Evolutionary conservation across 2,797 vertebrate species (phyloP), one percentile per base, ranked within the genome.

Genomic region (Oreochromis mossambicus): DNA sequence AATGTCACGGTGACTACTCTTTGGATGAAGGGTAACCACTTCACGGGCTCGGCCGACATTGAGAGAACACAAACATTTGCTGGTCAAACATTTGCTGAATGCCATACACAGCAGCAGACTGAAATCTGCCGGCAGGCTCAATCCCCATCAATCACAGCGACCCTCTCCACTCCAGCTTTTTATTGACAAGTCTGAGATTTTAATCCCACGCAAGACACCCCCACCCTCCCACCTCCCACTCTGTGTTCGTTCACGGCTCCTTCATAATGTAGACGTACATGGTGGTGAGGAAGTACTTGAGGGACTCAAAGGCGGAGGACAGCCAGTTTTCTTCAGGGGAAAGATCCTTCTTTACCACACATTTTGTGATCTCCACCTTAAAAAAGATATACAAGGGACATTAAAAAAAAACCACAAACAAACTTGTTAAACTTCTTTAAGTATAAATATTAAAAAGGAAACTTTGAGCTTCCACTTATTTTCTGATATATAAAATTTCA

Each of bases 251-350:
- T 98, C 96, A 98, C 80, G 94, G 96, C 90, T 98, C 97, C 3
- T 98, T 98, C 93, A 99, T 95, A 89, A 99, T 87, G 91, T 98
- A 95, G 26, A 99, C 97, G 92, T 99, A 97, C 79, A 97, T 79
- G 0, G 98, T 96, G 78, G 98, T 98, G 85, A 99, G 95, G 92
- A 98, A 97, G 88, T 98, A 98, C 32, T 97, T 98, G 26, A 98
- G 95, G 82, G 97, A 97, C 84, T 97, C 97, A 7, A 97, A 52
- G 2, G 94, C 88, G 0, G 97, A 96, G 56, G 97, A 96, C 0
- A 99, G 94, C 98, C 98, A 99, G 91, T 97, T 96, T 19, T 97
- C 94, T 36, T 95, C 96, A 36, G 97, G 95, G 63, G 87, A 92
- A 8, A 97, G 94, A 56, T 99, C 97, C 3, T 95, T 96, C 87